Evolutionary conservation across 92 coral and sea anemone genomes (phyloP).

Genomic region (Anthopleura xanthogrammica): DNA sequence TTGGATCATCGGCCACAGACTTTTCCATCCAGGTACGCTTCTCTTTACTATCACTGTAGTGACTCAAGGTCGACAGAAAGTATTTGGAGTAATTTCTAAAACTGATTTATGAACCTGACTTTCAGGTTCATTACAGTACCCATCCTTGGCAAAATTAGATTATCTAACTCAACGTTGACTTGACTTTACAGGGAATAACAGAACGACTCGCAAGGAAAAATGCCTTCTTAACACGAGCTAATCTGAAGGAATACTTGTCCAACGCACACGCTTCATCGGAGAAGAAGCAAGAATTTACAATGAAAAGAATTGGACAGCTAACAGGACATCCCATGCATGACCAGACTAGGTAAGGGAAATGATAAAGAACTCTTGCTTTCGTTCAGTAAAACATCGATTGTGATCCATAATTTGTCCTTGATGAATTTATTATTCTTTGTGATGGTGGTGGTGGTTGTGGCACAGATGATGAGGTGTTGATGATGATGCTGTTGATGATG

Average conservation of each 20-base stretch:
- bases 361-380: not conserved
- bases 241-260: constrained; percentile 85
- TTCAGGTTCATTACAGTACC: too few species aligned
- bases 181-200: constrained; percentile 62
- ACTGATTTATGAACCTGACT: too few species aligned
- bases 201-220: constrained; percentile 89
- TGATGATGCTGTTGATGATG: too few species aligned
- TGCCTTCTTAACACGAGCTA: constrained; percentile 91
- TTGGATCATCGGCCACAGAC: constrained; percentile 76
- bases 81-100: too few species aligned
- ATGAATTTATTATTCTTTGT: not conserved
- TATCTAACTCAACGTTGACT: not conserved
- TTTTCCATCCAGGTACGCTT: constrained; percentile 81
- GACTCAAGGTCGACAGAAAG: too few species aligned
- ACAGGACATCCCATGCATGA: constrained; percentile 70
- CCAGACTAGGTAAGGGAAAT: constrained; percentile 39
- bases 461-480: too few species aligned
- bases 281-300: constrained; percentile 78
- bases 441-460: too few species aligned
- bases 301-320: constrained; percentile 81
- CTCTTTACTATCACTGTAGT: not conserved
- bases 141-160: too few species aligned
- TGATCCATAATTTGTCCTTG: not conserved
- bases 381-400: not conserved
- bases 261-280: constrained; percentile 81